Base-by-base conservation (phyloP, 92 coral and sea anemone species). In the Siderastrea siderea region DNA sequence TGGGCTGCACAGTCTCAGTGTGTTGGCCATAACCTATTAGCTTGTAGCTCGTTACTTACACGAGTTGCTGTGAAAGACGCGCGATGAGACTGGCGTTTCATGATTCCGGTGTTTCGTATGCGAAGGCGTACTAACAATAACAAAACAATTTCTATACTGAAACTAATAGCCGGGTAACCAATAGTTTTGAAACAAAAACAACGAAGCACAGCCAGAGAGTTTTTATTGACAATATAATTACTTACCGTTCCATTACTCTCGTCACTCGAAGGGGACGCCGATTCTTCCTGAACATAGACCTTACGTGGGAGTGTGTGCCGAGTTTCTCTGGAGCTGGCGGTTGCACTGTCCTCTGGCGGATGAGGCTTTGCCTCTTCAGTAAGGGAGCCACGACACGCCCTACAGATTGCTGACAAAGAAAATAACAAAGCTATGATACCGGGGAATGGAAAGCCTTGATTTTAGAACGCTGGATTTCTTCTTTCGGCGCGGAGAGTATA, bases 251-350 rank as follows among this genome's bases (percentile, higher is more conserved):
- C 79, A 74, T 74, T 74, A 51, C 79, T 74, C 60, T 74, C 79
- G 1, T 74, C 79, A 50, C 64, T 74, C 48, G 79, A 74, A 55
- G 65, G 79, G 64, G 63, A 51, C 45, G n/a, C 79, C 47, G n/a
- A 74, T 74, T 74, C 79, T 74, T 74, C 79, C 43, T 74, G 79
- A 7, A 74, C 65, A 74, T 74, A 74, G 79, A 74, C 79, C 64
- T 74, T 74, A 74, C 79, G 12, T n/a, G 79, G 79, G 79, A 74
- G 79, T 10, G 79, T 74, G 65, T 63, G 79, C 49, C 64, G 7
- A 5, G 79, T 74, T 74, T 74, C 79, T 74, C 77, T 72, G 77
- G 55, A 72, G 60, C 77, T 3, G 77, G 77, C 11, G 77, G 60
- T 52, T 48, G 47, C 38, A 47, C 43, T 72, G 55, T 72, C 60